Percentiles rank a stretch among this genome's conserved stretches.
phyloP scores from a whole-genome alignment of 2,113 vertebrate genomes.

The Lutjanus erythropterus region DNA sequence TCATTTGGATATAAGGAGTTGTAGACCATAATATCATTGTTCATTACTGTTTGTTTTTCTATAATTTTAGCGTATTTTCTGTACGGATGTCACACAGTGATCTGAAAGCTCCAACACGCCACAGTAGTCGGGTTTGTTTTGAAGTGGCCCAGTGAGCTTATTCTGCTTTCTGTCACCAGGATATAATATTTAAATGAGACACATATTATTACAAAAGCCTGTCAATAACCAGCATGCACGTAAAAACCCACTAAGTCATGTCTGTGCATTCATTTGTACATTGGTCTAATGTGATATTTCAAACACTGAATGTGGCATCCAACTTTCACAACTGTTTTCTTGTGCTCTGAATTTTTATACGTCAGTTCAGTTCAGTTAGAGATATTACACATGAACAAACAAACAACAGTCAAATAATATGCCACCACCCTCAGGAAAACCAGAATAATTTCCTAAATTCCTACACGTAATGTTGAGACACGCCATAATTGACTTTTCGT shows the following conservation, averaged over 20 bases:
- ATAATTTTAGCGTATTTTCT: not conserved
- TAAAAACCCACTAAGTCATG: not conserved
- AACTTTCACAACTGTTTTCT: not conserved
- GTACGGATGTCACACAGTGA: not conserved
- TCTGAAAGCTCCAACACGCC: not conserved
- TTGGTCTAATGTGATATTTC: not conserved
- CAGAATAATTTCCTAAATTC: constrained; percentile 26
- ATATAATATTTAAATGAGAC: not conserved
- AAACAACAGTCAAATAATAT: not conserved
- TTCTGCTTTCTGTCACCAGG: too few relatives aligned
- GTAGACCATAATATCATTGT: not conserved
- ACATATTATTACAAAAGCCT: not conserved
- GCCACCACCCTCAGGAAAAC: not conserved
- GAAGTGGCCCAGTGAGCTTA: too few relatives aligned
- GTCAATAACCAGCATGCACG: not conserved
- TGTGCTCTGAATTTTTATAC: not conserved
- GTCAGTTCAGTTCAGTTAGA: not conserved
- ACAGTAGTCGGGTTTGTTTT: too few relatives aligned
- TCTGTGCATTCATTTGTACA: not conserved
- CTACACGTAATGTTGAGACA: constrained; percentile 5
- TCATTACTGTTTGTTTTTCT: not conserved
- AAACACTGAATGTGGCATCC: not conserved
- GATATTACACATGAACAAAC: not conserved
- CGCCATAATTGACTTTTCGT: not conserved
- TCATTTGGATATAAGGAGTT: too few relatives aligned